Evolutionary conservation across 1,140 invertebrate genomes (phyloP), one percentile per base, ranked within the genome.

Genomic region (Aphidius ervi): DNA sequence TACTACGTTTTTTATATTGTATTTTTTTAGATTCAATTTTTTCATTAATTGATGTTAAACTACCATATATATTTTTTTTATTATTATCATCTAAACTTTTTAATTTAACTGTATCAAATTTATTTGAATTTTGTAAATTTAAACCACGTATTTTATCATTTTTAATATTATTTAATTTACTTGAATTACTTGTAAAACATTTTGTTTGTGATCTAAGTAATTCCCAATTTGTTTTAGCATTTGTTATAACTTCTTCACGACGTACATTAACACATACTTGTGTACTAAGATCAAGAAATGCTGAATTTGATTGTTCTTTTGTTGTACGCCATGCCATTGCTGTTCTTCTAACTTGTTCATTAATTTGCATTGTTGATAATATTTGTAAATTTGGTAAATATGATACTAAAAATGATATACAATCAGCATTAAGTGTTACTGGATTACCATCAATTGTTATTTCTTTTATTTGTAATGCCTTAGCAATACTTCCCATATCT

Each of bases 381-480:
- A 85, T 79, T 62, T 85, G 76, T 56, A 93, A 77, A 70, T 85
- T 85, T 39, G 89, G 88, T 49, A 93, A 71, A 75, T 90, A 88
- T 0, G 89, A 89, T 0, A 93, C 88, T 43, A 93, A 70, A 73
- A 91, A 93, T 4, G 88, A 87, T 4, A 88, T 83, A 66, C 88
- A 92, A 64, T 92, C 89, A 0, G 87, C 86, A 8, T 82, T 85
- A 46, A 88, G 69, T 39, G 86, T 86, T 4, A 95, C 83, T 0
- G 92, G 92, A 81, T 95, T 95, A 31, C 90, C 90, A 74, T 95
- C 92, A 47, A 95, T 85, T 8, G 91, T 88, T 46, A 95, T 84
- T 80, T 94, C 93, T 50, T 85, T 84, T 5, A 95, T 81, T 49
- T 87, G 85, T 4, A 76, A 78, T 3, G 89, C 88, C 72, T 92